These are phyloP conservation scores for Caradrina clavipalpis DNA, from an alignment of 2,888 invertebrate genomes.

Conservation along the genomic window DNA sequence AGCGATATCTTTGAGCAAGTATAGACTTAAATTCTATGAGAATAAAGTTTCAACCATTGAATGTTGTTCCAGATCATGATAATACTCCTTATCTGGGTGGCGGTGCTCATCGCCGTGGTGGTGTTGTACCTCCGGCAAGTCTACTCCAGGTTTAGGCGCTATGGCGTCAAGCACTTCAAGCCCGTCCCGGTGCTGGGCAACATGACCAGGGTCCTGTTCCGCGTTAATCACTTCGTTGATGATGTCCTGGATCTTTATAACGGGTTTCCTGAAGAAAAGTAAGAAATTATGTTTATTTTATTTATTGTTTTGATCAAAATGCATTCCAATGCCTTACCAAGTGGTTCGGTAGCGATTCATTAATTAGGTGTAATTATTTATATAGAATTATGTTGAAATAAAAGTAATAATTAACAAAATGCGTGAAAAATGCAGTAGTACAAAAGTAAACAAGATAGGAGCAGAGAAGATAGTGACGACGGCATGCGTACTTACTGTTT, in stretches of 20 bases:
- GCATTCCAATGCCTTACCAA: not conserved
- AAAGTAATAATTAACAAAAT: no score
- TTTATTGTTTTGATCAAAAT: not conserved
- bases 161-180: conserved; percentile 72
- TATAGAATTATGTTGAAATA: no score
- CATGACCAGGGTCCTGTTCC: conserved; percentile 65
- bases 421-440: no score
- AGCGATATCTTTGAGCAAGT: not conserved
- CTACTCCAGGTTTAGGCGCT: conserved; percentile 69
- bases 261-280: conserved; percentile 76
- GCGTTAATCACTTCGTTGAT: conserved; percentile 63
- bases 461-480: no score
- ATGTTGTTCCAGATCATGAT: conserved; percentile 62
- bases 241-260: conserved; percentile 65
- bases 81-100: conserved; percentile 71
- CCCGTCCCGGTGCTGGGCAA: conserved; percentile 75
- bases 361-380: not conserved
- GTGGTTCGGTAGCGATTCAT: not conserved
- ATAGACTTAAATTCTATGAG: not conserved
- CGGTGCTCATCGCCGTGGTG: conserved; percentile 64
- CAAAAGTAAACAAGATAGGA: no score
- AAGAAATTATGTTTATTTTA: conserved; percentile 11
- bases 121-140: conserved; percentile 66
- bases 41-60: not conserved
- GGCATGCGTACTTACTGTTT: no score